phyloP scores from a whole-genome alignment of 2,888 invertebrate genomes.

The Phyllotreta cruciferae region DNA sequence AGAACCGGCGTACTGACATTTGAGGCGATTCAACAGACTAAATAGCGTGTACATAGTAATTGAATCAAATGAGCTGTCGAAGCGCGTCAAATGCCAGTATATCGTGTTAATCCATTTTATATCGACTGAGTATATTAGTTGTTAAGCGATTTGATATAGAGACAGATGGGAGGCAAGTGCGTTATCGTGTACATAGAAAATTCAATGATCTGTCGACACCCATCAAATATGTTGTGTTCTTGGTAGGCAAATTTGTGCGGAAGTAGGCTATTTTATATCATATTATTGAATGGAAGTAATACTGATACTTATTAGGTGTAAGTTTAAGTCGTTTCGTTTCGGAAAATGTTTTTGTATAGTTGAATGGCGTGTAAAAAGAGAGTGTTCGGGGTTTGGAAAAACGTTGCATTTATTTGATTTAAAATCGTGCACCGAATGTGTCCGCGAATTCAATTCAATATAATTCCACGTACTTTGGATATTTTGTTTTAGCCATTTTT shows the following conservation, averaged over 20 bases:
- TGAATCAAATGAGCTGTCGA: neutral
- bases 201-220: no score
- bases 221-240: neutral
- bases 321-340: conserved; percentile 6
- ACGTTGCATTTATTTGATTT: conserved; percentile 9
- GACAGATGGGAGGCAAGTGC: neutral
- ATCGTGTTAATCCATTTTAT: neutral
- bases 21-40: conserved; percentile 3
- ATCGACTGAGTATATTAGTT: no score
- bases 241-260: conserved; percentile 13
- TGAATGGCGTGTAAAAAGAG: no score
- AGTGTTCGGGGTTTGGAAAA: no score
- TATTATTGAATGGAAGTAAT: conserved; percentile 23
- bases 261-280: conserved; percentile 16
- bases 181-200: no score
- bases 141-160: no score
- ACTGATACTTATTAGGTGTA: conserved; percentile 25
- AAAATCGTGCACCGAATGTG: conserved; percentile 20
- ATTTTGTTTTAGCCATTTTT: conserved; percentile 19
- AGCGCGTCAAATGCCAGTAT: conserved; percentile 10
- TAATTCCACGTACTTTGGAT: conserved; percentile 3
- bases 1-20: conserved; percentile 12
- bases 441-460: conserved; percentile 19
- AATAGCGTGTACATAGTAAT: neutral
- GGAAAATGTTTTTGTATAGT: neutral